Percentiles rank a stretch among this genome's conserved stretches.
Conservation (phyloP, 2,888 invertebrate species). For the Galerucella pusilla region DNA sequence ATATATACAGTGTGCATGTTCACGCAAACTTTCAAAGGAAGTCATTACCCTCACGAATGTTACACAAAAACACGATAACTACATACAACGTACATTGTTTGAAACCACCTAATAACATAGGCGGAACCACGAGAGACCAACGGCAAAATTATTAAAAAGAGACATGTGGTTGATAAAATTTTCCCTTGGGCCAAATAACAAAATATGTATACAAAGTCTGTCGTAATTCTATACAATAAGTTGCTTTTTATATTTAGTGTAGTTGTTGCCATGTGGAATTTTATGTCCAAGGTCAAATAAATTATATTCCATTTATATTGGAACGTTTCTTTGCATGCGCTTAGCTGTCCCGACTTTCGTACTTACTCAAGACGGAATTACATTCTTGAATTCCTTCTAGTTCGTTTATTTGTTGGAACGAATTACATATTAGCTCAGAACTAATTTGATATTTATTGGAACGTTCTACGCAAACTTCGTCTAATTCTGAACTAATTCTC, state of each 20-base stretch:
- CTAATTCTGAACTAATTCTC: no score
- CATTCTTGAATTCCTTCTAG: no score
- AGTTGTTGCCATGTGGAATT: no score
- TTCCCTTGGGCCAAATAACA: background rate
- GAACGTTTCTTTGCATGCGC: no score
- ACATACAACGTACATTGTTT: background rate
- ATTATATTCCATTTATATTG: no score
- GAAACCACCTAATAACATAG: slow-evolving; percentile 6
- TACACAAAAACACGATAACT: slow-evolving; percentile 13
- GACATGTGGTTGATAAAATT: background rate
- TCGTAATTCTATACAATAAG: background rate
- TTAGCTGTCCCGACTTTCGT: no score
- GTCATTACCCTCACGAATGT: slow-evolving; percentile 25
- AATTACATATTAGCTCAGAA: no score
- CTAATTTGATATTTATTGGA: no score
- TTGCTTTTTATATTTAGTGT: background rate
- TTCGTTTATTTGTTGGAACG: no score
- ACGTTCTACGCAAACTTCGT: no score
- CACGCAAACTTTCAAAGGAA: slow-evolving; percentile 26
- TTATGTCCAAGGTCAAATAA: no score
- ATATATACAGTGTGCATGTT: slow-evolving; percentile 4
- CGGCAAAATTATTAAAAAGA: slow-evolving; percentile 12
- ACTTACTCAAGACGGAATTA: no score
- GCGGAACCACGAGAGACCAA: background rate
- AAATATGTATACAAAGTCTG: background rate